A percentile compares a stretch with the other conserved stretches of the same genome.
Evolutionary conservation across 1,140 invertebrate genomes (phyloP).

Genomic region (Halotydeus destructor): DNA sequence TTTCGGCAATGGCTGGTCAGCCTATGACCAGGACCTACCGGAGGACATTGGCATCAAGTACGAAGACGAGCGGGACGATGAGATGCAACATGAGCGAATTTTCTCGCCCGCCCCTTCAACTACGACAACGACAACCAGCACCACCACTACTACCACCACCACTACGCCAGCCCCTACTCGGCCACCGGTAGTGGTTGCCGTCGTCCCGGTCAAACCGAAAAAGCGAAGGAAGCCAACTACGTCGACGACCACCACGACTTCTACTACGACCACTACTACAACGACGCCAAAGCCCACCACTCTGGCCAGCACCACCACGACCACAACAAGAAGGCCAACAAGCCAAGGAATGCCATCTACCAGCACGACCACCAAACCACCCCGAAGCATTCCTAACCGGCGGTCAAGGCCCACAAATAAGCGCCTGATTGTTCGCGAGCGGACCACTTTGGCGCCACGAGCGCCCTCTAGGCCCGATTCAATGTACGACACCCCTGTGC

Average conservation of each 20-base stretch:
- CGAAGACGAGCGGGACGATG: too few relatives aligned
- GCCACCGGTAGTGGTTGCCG: background rate
- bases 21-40: too few relatives aligned
- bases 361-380: constrained; percentile 6
- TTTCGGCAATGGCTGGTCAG: too few relatives aligned
- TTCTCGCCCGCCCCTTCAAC: too few relatives aligned
- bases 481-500: constrained; percentile 14
- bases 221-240: background rate
- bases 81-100: too few relatives aligned
- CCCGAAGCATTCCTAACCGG: background rate
- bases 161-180: constrained; percentile 1
- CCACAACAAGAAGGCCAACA: background rate
- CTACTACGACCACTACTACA: background rate
- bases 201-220: background rate
- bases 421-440: constrained; percentile 9
- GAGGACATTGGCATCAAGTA: too few relatives aligned
- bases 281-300: background rate
- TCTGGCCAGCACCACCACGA: background rate
- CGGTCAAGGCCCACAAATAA: constrained; percentile 13
- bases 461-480: constrained; percentile 11
- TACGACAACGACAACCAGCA: background rate
- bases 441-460: background rate
- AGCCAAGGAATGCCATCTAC: background rate
- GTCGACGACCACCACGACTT: constrained; percentile 7
- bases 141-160: constrained; percentile 7